Evolutionary conservation across 2,113 vertebrate species (phyloP).

Genomic region (Cryptotis parvus): DNA sequence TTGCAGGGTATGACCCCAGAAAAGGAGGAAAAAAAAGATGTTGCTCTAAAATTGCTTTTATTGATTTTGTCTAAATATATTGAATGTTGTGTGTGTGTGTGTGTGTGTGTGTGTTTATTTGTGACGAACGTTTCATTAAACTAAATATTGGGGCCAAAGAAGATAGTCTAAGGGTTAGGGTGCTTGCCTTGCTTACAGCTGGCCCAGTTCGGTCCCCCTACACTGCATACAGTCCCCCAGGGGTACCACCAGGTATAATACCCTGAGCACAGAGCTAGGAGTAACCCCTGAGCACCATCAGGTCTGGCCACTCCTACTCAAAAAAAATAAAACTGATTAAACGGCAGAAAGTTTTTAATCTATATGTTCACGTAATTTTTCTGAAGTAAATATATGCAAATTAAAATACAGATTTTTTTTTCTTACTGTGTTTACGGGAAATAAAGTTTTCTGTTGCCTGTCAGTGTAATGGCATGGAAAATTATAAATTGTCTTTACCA

Average conservation of each 20-base stretch:
- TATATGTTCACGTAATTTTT: constrained; percentile 8
- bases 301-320: too few relatives aligned
- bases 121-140: constrained; percentile 51
- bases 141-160: too few relatives aligned
- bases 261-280: too few relatives aligned
- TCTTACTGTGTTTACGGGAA: neutral
- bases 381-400: constrained; percentile 8
- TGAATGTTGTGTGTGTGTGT: constrained; percentile 7
- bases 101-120: constrained; percentile 37
- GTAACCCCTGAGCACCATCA: too few relatives aligned
- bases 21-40: too few relatives aligned
- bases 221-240: too few relatives aligned
- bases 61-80: constrained; percentile 36
- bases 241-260: too few relatives aligned
- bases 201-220: too few relatives aligned
- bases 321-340: constrained; percentile 1
- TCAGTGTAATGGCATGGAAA: neutral
- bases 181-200: too few relatives aligned
- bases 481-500: constrained; percentile 1
- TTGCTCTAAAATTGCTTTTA: constrained; percentile 61
- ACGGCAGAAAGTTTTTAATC: constrained; percentile 11
- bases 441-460: neutral
- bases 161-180: too few relatives aligned
- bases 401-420: constrained; percentile 21
- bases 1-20: too few relatives aligned